Percentiles rank a stretch among this genome's conserved stretches.
phyloP scores from a whole-genome alignment of 30 jellyfish, hydroid and myxozoan genomes.

The Nemopilema nomurai region DNA sequence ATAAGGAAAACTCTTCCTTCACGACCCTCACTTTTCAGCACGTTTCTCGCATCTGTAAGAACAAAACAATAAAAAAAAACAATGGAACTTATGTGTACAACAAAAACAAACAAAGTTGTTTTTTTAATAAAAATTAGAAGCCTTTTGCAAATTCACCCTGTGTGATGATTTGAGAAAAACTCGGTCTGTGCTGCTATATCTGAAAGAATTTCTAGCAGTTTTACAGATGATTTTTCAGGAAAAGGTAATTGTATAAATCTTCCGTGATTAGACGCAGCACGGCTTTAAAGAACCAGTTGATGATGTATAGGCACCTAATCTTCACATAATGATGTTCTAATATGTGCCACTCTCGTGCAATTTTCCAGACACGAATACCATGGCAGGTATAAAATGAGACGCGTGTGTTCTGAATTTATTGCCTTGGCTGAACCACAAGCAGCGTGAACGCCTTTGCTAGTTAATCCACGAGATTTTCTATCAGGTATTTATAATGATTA shows the following conservation, averaged over 20 bases:
- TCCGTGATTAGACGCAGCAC: conserved; percentile 14
- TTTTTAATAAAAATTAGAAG: not conserved
- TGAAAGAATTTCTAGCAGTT: not conserved
- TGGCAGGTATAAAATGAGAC: not conserved
- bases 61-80: no score
- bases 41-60: no score
- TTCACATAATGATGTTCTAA: conserved; percentile 10
- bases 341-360: conserved; percentile 7
- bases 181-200: conserved; percentile 1
- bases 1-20: no score
- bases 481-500: not conserved
- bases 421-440: not conserved
- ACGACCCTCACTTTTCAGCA: no score
- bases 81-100: no score
- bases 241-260: conserved; percentile 23
- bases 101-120: no score
- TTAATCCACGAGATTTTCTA: not conserved
- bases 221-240: conserved; percentile 24
- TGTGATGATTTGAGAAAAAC: no score
- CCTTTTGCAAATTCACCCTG: no score
- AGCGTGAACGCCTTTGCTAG: not conserved
- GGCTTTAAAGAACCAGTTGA: conserved; percentile 1
- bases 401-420: not conserved
- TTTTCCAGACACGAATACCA: conserved; percentile 38
- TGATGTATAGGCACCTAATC: conserved; percentile 35